Conservation (phyloP, 2,113 vertebrate species). For the Epinephelus cyanopodus region DNA sequence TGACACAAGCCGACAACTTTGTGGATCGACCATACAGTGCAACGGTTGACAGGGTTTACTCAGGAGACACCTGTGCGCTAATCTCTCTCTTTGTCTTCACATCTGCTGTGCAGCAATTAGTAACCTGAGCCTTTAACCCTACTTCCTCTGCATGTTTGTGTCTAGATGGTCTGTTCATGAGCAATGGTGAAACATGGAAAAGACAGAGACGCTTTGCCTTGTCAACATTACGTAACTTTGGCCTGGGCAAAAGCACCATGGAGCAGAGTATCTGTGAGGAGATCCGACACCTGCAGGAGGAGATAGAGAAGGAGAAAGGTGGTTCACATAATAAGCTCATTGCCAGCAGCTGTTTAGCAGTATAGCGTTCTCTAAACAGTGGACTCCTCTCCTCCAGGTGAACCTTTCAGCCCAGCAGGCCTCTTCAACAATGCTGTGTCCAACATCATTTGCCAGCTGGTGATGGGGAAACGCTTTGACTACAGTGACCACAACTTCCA, state of each 20-base stretch:
- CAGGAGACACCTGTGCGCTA: conserved; percentile 39
- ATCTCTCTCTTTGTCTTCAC: background rate
- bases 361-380: background rate
- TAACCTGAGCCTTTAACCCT: background rate
- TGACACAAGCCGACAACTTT: conserved; percentile 83
- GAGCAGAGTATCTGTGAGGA: conserved; percentile 88
- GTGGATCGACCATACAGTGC: conserved; percentile 71
- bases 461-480: conserved; percentile 87
- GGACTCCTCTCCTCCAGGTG: conserved; percentile 69
- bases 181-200: conserved; percentile 82
- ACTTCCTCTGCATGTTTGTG: background rate
- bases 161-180: conserved; percentile 74
- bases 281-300: conserved; percentile 71
- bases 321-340: accelerated
- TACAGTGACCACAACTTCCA: conserved; percentile 67
- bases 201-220: conserved; percentile 84
- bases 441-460: conserved; percentile 88
- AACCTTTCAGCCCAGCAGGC: conserved; percentile 83
- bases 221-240: conserved; percentile 85
- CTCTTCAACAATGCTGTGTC: conserved; percentile 87
- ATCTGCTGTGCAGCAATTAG: background rate
- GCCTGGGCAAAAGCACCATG: conserved; percentile 83
- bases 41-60: background rate
- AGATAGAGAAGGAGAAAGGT: conserved; percentile 84
- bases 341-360: background rate